Conservation (phyloP, 2,113 vertebrate genomes). For the Siniperca knerii region DNA sequence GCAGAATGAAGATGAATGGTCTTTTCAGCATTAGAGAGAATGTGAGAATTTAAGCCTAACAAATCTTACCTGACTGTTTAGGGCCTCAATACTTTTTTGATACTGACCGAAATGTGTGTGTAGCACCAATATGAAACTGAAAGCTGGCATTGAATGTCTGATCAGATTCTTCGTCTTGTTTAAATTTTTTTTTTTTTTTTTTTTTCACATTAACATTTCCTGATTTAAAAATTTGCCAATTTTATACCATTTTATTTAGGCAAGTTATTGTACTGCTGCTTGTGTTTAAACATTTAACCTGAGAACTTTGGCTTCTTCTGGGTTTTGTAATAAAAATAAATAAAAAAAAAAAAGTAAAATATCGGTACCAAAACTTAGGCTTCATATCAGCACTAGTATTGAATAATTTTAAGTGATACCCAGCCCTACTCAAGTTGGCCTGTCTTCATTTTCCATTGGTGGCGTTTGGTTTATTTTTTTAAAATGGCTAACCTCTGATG, state of each 20-base stretch:
- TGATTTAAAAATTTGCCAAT: neutral
- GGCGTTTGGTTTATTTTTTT: slow-evolving; percentile 6
- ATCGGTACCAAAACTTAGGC: neutral
- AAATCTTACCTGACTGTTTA: neutral
- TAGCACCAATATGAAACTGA: neutral
- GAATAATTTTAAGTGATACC: neutral
- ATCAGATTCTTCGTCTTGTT: neutral
- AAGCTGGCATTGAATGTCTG: neutral
- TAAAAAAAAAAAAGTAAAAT: neutral
- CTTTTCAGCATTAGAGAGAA: neutral
- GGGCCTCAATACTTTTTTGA: neutral
- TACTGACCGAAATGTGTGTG: neutral
- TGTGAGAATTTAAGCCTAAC: neutral
- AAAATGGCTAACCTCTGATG: slow-evolving; percentile 49
- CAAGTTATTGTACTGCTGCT: neutral
- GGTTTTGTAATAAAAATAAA: neutral
- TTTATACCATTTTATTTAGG: neutral
- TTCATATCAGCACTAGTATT: neutral
- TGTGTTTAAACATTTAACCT: neutral
- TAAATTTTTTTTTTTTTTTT: neutral
- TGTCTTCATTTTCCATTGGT: neutral
- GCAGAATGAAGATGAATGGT: neutral
- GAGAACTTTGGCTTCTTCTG: neutral
- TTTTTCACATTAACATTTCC: too few relatives aligned
- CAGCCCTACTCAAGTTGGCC: too few relatives aligned